Evolutionary conservation across 2,888 invertebrate genomes (phyloP).

Genomic region (Osmoderma eremita): DNA sequence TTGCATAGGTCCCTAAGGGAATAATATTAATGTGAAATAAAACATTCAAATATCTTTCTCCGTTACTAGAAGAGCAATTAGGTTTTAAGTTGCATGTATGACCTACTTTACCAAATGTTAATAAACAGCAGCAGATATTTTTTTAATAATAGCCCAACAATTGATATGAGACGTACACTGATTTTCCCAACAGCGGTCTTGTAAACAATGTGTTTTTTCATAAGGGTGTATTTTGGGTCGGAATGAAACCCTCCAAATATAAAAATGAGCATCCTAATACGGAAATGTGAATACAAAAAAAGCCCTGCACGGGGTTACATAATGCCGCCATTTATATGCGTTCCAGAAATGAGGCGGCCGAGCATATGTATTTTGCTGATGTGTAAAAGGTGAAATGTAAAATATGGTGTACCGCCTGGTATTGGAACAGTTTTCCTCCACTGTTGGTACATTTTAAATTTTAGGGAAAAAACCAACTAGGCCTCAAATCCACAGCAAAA

Average conservation of each 20-base stretch:
- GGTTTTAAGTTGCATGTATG: no score
- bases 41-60: no score
- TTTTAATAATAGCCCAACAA: conserved; percentile 19
- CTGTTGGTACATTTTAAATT: conserved; percentile 3
- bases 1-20: no score
- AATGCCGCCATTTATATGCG: conserved; percentile 35
- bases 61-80: no score
- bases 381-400: conserved; percentile 36
- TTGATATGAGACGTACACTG: neutral
- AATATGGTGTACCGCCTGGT: conserved; percentile 22
- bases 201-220: conserved; percentile 31
- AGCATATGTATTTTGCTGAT: conserved; percentile 26
- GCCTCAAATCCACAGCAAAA: neutral
- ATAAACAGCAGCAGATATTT: neutral
- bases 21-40: no score
- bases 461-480: conserved; percentile 1
- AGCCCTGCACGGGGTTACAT: conserved; percentile 13
- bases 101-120: no score
- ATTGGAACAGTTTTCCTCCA: conserved; percentile 24
- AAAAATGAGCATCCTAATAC: conserved; percentile 31
- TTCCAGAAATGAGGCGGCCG: conserved; percentile 29
- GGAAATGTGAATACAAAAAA: conserved; percentile 32
- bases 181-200: neutral
- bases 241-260: conserved; percentile 31
- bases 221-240: conserved; percentile 14